These are phyloP conservation scores for Congeria kusceri DNA, from an alignment of 2,888 invertebrate genomes.

Conservation along the genomic window DNA sequence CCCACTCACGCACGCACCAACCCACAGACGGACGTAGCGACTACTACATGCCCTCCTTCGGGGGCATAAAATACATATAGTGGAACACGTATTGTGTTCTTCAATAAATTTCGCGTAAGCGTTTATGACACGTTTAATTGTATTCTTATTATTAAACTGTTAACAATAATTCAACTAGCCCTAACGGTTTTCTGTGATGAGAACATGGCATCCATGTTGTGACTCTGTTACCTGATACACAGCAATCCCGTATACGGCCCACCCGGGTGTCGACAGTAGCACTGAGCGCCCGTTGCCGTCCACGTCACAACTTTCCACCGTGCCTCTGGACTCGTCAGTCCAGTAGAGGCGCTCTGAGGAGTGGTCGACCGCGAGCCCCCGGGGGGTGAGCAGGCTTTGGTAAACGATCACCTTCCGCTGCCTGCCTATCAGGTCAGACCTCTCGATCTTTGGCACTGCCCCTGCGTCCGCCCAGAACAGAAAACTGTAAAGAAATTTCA, in stretches of 20 bases:
- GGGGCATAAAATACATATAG: too few species aligned
- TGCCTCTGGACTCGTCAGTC: conserved; percentile 41
- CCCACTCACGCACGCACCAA: too few species aligned
- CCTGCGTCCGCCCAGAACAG: conserved; percentile 55
- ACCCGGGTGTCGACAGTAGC: conserved; percentile 22
- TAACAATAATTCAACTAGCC: too few species aligned
- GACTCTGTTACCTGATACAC: conserved; percentile 36
- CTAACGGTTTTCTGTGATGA: too few species aligned
- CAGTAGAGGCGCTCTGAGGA: conserved; percentile 35
- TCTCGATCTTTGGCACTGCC: conserved; percentile 37
- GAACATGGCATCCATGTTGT: too few species aligned
- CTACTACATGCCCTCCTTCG: too few species aligned
- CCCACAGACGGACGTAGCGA: too few species aligned
- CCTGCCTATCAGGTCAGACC: conserved; percentile 42
- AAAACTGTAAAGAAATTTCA: conserved; percentile 45
- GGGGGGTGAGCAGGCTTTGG: conserved; percentile 37
- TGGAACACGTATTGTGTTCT: too few species aligned
- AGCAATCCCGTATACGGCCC: conserved; percentile 44
- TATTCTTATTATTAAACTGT: too few species aligned
- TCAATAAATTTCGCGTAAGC: too few species aligned
- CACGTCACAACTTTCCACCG: conserved; percentile 41
- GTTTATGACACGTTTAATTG: too few species aligned
- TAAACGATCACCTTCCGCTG: conserved; percentile 35
- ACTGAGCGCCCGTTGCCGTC: conserved; percentile 37
- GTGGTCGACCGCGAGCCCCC: conserved; percentile 36